phyloP scores from a whole-genome alignment of 2,888 invertebrate species.

The Gortyna flavago region DNA sequence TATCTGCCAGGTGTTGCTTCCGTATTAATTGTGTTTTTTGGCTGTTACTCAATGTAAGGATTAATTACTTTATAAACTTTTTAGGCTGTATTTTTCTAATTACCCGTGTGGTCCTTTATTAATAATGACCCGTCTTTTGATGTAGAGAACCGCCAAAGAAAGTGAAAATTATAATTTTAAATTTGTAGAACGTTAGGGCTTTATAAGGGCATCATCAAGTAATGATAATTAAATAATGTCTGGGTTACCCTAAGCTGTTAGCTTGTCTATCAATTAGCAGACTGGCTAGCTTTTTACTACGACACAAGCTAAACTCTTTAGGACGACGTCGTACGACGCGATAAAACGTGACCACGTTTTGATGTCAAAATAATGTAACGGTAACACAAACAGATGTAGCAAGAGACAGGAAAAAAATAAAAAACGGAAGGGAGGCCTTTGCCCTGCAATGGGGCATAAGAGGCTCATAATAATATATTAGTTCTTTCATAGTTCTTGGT shows the following conservation, averaged over 20 bases:
- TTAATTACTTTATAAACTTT: background rate
- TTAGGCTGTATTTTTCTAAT: background rate
- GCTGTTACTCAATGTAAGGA: background rate
- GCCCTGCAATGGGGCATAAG: too few species aligned
- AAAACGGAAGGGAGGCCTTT: too few species aligned
- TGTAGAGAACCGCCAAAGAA: background rate
- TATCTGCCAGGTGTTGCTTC: conserved; percentile 37
- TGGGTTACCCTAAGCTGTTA: background rate
- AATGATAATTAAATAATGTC: conserved; percentile 7
- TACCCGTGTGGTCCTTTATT: background rate
- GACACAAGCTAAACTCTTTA: background rate
- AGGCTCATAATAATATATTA: too few species aligned
- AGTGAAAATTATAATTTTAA: conserved; percentile 10
- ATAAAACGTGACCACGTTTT: background rate
- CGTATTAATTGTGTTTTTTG: conserved; percentile 14
- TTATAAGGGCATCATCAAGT: background rate
- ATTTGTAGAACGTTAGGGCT: background rate
- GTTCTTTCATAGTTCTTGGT: too few species aligned
- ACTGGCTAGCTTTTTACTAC: background rate
- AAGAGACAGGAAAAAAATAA: too few species aligned
- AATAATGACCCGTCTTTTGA: background rate
- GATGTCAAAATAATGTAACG: background rate
- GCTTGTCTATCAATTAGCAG: background rate
- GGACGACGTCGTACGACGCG: background rate
- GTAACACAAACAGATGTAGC: too few species aligned